These are phyloP conservation scores for Chrysochloris asiatica DNA, from an alignment of 2,113 vertebrate genomes.

Conservation along the genomic window DNA sequence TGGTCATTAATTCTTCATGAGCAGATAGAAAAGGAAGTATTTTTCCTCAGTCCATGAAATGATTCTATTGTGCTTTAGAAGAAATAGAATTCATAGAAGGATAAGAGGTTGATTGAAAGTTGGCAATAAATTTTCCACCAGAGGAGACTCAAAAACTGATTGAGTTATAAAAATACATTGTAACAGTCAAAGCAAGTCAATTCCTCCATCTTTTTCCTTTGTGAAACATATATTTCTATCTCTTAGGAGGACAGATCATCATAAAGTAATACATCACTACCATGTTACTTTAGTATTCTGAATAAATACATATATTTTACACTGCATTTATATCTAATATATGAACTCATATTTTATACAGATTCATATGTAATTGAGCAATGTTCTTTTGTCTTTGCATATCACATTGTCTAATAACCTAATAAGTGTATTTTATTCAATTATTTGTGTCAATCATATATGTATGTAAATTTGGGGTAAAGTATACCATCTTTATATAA, in stretches of 20 bases:
- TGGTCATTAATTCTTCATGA: neutral
- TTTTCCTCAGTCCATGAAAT: neutral
- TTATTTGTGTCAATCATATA: neutral
- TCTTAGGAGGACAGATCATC: neutral
- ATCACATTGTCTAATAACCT: neutral
- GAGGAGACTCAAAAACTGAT: neutral
- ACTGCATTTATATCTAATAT: neutral
- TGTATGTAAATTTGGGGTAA: neutral
- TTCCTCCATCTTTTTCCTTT: constrained; percentile 5
- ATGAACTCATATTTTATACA: neutral
- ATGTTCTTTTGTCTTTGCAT: neutral
- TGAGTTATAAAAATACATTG: constrained; percentile 38
- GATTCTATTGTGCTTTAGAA: neutral
- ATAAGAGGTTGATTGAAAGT: constrained; percentile 41
- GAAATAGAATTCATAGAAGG: neutral
- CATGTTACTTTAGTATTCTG: neutral
- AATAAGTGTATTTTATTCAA: neutral
- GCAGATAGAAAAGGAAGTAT: neutral
- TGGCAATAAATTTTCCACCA: constrained; percentile 20
- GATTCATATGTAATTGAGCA: neutral
- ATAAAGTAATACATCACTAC: neutral
- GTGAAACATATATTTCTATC: neutral
- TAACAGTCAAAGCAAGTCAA: neutral
- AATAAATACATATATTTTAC: neutral
- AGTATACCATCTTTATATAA: neutral